phyloP scores from a whole-genome alignment of 2,888 invertebrate species.

The Parascotia fuliginaria region DNA sequence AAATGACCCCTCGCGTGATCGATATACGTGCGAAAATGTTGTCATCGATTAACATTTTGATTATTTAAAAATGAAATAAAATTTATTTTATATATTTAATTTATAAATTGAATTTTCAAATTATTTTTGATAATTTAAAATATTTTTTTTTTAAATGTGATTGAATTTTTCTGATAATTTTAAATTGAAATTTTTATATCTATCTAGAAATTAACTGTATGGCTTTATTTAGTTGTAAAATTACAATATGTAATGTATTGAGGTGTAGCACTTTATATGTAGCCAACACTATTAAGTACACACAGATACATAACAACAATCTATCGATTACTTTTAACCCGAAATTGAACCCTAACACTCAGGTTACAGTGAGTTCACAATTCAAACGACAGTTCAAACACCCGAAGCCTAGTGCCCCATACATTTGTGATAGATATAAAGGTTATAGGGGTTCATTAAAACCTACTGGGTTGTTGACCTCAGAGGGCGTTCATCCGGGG shows the following conservation, averaged over 20 bases:
- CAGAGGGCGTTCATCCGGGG: conserved; percentile 28
- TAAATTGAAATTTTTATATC: neutral
- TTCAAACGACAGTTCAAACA: neutral
- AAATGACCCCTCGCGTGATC: neutral
- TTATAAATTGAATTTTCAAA: too few species aligned
- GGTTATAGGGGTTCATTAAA: conserved; percentile 31
- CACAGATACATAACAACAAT: too few species aligned
- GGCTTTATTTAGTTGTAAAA: too few species aligned
- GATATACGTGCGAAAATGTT: neutral
- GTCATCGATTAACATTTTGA: neutral
- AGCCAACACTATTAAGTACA: too few species aligned
- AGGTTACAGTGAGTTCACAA: too few species aligned
- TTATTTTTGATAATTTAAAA: too few species aligned
- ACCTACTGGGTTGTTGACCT: conserved; percentile 19
- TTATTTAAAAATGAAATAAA: neutral
- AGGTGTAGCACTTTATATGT: too few species aligned
- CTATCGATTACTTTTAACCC: too few species aligned
- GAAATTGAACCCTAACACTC: too few species aligned
- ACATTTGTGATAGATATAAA: neutral
- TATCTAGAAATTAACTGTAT: neutral
- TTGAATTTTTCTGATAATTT: neutral
- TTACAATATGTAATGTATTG: too few species aligned
- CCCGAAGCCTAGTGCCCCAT: neutral
- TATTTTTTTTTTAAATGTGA: too few species aligned
- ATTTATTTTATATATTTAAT: too few species aligned